Conservation (phyloP, 2,888 invertebrate species). For the Acronicta aceris region DNA sequence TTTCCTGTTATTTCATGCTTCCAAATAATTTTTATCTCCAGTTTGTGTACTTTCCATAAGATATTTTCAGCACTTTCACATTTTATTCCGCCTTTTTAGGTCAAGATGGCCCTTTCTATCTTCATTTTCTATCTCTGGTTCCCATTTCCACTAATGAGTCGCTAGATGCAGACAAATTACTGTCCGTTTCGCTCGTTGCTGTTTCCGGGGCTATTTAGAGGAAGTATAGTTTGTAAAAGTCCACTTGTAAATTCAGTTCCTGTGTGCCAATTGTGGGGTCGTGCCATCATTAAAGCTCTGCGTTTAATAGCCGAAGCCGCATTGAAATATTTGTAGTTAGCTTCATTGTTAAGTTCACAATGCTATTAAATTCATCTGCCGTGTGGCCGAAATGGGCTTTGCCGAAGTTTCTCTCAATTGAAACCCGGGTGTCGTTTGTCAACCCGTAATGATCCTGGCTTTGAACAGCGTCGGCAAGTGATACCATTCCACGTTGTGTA, state of each 20-base stretch:
- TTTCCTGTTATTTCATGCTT: conserved; percentile 2
- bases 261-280: conserved; percentile 24
- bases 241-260: conserved; percentile 29
- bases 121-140: conserved; percentile 28
- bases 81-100: conserved; percentile 35
- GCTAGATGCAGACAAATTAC: conserved; percentile 50
- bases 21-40: conserved; percentile 2
- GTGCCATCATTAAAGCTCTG: conserved; percentile 35
- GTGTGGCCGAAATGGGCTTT: conserved; percentile 62
- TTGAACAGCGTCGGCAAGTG: conserved; percentile 56
- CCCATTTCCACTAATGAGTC: conserved; percentile 49
- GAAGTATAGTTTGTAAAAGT: conserved; percentile 45
- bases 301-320: conserved; percentile 33
- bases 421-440: conserved; percentile 66
- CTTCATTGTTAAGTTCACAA: conserved; percentile 63
- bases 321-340: conserved; percentile 45
- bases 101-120: conserved; percentile 39
- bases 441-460: conserved; percentile 62
- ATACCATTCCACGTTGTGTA: conserved; percentile 43
- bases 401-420: conserved; percentile 66
- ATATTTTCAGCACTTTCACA: conserved; percentile 12
- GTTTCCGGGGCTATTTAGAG: conserved; percentile 31
- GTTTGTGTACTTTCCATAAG: background rate
- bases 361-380: conserved; percentile 67
- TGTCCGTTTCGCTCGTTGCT: conserved; percentile 44